Base-by-base conservation (phyloP, 2,113 vertebrate genomes). In the Elgaria multicarinata region DNA sequence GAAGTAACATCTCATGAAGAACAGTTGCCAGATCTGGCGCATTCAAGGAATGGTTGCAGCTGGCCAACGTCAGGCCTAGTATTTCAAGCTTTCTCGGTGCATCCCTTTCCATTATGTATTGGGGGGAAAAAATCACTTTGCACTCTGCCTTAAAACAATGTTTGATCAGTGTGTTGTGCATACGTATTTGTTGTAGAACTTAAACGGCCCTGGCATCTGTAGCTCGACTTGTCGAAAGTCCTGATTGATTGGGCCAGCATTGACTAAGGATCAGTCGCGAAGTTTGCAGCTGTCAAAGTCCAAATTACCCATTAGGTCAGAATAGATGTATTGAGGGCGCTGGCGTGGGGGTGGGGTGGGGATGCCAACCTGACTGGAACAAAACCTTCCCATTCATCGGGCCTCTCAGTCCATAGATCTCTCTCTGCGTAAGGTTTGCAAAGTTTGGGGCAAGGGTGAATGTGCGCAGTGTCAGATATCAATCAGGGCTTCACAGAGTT, bases 171-270 rank as follows among this genome's bases (percentile, higher is more conserved):
- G 46, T 31, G 62, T 50, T 24, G 66, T 33, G 33, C 12, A 36
- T n/a, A 39, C 39, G 26, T 74, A n/a, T 88, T 58, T 42, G 50
- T 31, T 33, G 50, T 14, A 72, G 66, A 72, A 64, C 46, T 58
- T 46, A 50, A 77, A 24, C 5, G 39, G 74, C 39, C 39, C 53
- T 50, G 76, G 39, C 83, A 80, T 66, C 62, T 76, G 72, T 96
- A 94, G 96, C 94, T 97, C 95, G 94, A 96, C 94, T 96, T 94
- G 93, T 96, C 94, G 90, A 72, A 72, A 66, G 28, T 92, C 83
- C 81, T 96, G 96, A 96, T 97, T 95, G 96, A 97, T 97, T 95
- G 94, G 87, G 94, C 92, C 94, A 95, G 93, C 96, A 97, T 94
- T 95, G 96, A 97, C 95, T 95, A 90, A 92, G 93, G 93, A 94